phyloP scores from a whole-genome alignment of 2,888 invertebrate species.

The Macrophya alboannulata region DNA sequence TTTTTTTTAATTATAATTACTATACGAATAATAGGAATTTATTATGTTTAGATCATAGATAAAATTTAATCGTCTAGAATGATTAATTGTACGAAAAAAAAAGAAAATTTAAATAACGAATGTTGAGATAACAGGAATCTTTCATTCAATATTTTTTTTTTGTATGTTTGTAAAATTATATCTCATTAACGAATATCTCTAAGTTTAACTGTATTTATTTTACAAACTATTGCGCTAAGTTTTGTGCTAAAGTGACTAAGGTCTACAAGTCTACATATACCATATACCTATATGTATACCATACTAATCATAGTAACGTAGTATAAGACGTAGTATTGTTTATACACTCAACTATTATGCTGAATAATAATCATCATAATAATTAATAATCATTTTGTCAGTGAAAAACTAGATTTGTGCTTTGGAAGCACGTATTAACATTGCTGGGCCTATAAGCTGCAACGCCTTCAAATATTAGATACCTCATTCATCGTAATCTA shows the following conservation, averaged over 20 bases:
- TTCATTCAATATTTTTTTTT: background rate
- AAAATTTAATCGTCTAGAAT: constrained; percentile 2
- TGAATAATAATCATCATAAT: background rate
- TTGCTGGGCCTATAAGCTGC: constrained; percentile 12
- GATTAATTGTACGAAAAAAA: background rate
- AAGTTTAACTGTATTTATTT: constrained; percentile 15
- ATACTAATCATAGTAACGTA: constrained; percentile 21
- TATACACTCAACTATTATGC: constrained; percentile 44
- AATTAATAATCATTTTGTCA: constrained; percentile 56
- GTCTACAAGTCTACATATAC: constrained; percentile 16
- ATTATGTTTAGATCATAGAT: background rate
- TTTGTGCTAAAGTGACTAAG: constrained; percentile 46
- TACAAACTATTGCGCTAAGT: constrained; percentile 45
- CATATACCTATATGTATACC: constrained; percentile 8
- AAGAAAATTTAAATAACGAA: background rate
- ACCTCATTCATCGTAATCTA: background rate
- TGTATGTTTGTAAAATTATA: background rate
- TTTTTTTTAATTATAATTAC: background rate
- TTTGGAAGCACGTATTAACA: constrained; percentile 72
- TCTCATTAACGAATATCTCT: background rate
- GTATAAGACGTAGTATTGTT: constrained; percentile 58
- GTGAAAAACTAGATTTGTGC: constrained; percentile 66
- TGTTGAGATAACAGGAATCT: background rate
- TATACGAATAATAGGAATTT: constrained; percentile 49
- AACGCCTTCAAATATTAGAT: background rate